A percentile compares a stretch with the other conserved stretches of the same genome.
phyloP scores from a whole-genome alignment of 37 sponge, comb jelly and placozoan genomes.

The Axinella damicornis region DNA sequence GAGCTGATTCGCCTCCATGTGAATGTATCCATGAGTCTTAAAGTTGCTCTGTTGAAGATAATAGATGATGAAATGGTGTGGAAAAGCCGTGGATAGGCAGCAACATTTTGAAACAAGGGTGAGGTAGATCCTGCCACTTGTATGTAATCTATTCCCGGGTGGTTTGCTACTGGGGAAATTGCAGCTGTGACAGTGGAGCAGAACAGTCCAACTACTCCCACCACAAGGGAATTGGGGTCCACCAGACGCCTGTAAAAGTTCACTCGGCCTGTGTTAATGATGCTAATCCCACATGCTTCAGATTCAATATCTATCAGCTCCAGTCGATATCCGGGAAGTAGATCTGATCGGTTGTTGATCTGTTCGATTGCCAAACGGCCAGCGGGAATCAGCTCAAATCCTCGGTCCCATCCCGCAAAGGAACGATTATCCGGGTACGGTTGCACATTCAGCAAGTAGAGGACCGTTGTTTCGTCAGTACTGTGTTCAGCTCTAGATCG shows the following conservation, averaged over 20 bases:
- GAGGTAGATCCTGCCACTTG: conserved; percentile 13
- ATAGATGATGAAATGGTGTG: conserved; percentile 22
- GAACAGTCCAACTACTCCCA: conserved; percentile 37
- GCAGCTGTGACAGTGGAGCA: conserved; percentile 14
- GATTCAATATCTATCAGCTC: neutral
- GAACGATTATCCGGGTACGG: too few species aligned
- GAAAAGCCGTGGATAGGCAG: conserved; percentile 15
- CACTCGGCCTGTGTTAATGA: neutral
- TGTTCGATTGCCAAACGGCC: neutral
- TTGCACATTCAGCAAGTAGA: too few species aligned
- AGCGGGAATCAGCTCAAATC: neutral
- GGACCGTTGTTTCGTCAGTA: too few species aligned
- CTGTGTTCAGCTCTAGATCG: too few species aligned
- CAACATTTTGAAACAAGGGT: neutral
- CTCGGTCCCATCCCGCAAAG: neutral
- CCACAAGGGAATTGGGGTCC: neutral
- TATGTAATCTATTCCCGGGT: neutral
- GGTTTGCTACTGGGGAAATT: conserved; percentile 25
- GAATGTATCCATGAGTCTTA: conserved; percentile 17
- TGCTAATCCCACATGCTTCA: neutral
- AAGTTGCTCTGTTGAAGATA: conserved; percentile 4
- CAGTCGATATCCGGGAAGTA: neutral
- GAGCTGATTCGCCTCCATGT: neutral
- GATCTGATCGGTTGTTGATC: neutral
- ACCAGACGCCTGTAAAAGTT: neutral